Evolutionary conservation across 2,113 vertebrate species (phyloP), one percentile per base, ranked within the genome.

Genomic region (Podarcis cretensis): DNA sequence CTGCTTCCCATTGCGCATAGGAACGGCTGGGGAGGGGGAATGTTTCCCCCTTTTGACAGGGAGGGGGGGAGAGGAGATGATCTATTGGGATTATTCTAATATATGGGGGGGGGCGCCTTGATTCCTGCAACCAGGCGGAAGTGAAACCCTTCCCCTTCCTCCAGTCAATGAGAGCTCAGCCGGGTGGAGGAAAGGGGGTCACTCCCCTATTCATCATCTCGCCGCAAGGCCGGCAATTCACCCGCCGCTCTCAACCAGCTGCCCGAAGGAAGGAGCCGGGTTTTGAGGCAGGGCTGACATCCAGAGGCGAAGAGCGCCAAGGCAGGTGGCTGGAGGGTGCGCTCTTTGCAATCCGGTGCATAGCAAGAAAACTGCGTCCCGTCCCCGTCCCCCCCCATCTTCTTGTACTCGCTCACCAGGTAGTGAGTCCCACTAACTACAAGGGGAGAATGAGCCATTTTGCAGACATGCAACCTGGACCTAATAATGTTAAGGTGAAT

Each of bases 41-140:
- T 43, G 3, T 18, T 35, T 18, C 23, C 30, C 1, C 12, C 81
- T 75, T 43, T 79, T 87, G 5, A 74, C 65, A 23, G 59, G 81
- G n/a, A 75, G 23, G 9, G 43, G 35, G 66, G 66, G 65, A 80
- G 84, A 25, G 8, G 68, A 63, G 13, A 32, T 59, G 21, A 83
- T 78, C 86, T 87, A 8, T 76, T 87, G 86, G 86, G 89, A 83
- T 92, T 91, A 86, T 86, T 89, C 87, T 87, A 90, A 93, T 83
- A 93, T 92, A 90, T 92, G 92, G 94, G 92, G 88, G 90, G 92
- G 90, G 95, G 90, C 92, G 90, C 94, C 10, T 25, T 94, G 95
- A 96, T 96, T 97, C 96, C 97, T 97, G 96, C 95, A 96, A 84
- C 43, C 93, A 91, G 95, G 96, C 96, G 96, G 97, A 97, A 97